Base-by-base conservation (phyloP, 2,113 vertebrate species). In the Phylloscopus trochiloides region DNA sequence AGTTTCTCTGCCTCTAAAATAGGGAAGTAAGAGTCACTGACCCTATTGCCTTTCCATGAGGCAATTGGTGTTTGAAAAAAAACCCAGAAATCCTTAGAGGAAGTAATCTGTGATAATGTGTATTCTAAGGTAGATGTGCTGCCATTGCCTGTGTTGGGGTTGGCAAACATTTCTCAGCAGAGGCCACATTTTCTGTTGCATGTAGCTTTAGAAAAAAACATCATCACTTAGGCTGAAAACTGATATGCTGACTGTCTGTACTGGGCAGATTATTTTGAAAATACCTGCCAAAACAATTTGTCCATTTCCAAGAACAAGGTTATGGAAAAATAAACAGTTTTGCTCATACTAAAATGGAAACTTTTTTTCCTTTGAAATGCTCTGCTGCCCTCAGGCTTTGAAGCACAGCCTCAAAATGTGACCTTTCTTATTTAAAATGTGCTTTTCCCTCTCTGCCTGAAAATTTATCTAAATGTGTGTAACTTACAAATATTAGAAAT, bases 271-370 rank as follows among this genome's bases (percentile, higher is more conserved):
- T 97, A 96, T 94, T 96, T 97, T 96, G 92, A 92, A 96, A 97
- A 95, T 93, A 97, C 92, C 92, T 96, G 95, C 96, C 95, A 96
- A 97, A 96, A 97, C 95, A 95, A 94, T 96, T 96, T 93, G 92
- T 97, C 92, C 94, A 94, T 96, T 94, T 96, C 94, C 83, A 96
- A 95, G 92, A 97, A 93, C 94, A 95, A 96, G 93, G 94, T 91
- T 97, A 92, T 92, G 91, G 94, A 95, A 97, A 97, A 95, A 96
- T 87, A 96, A 97, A 96, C 92, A 95, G 73, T 87, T 97, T 94
- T 86, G 22, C 80, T 96, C 83, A 78, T 65, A 91, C 73, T 91
- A 50, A 95, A 95, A 92, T 83, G 91, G 80, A 95, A 95, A 97
- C 95, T 95, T 95, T 93, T 93, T 94, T 95, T 94, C 88, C 94